Base-by-base conservation (phyloP, 1,140 invertebrate genomes). In the Drosophila lacteicornis region DNA sequence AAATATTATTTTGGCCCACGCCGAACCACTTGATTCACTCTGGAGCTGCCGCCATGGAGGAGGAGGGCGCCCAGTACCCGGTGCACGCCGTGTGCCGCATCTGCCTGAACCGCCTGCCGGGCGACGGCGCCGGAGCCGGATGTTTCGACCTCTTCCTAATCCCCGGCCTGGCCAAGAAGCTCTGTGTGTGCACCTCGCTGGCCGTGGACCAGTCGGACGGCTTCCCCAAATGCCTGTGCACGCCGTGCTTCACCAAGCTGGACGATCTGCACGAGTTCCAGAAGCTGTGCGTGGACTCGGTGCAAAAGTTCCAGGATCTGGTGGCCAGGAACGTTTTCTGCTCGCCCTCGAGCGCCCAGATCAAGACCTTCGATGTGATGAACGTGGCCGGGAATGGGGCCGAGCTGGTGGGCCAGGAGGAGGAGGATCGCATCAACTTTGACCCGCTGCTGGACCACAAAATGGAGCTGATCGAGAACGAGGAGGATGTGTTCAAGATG, bases 401-500 rank as follows among this genome's bases (percentile, higher is more conserved):
- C 1, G 82, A 91, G 2, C 43, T 80, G 51, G 71, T 47, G 11
- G 69, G 59, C 0, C 50, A 62, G 27, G 91, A 91, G 22, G 91
- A 92, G 7, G 91, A 92, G 69, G 87, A 79, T 53, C 80, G 84
- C n/a, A 80, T 91, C 15, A 92, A 91, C 61, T 92, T 83, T 58
- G 91, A 92, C 70, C 91, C 91, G 30, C 59, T 92, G n/a, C 43
- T 92, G 13, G 91, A 92, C 62, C 81, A 90, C 56, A 92, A 92
- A 22, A 88, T 92, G 79, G 91, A 92, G 65, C 56, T 92, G 2
- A 90, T 92, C 19, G 91, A 92, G 27, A 92, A 92, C 30, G 91
- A 86, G 22, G 91, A 92, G 47, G 91, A 92, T 59, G 91, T 92
- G 1, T 92, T 92, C 33, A 92, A 92, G 59, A 92, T 92, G 91